Base-by-base conservation (phyloP, 1,140 invertebrate genomes). In the Nasonia giraulti region DNA sequence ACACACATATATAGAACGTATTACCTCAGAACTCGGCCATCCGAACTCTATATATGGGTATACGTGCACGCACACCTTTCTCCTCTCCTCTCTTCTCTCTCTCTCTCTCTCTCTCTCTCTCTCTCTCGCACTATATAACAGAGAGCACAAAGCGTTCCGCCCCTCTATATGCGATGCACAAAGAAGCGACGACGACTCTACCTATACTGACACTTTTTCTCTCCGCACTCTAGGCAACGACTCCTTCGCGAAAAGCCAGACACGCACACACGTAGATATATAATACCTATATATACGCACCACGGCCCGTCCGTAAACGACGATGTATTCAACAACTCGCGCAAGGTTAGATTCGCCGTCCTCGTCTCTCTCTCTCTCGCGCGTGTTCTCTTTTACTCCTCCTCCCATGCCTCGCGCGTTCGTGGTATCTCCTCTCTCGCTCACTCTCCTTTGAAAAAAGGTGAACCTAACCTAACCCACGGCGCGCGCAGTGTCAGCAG, bases 381-480 rank as follows among this genome's bases (percentile, higher is more conserved):
- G 55, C 20, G 55, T n/a, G 55, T 20, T 62, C 55, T 62, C 55
- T 62, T 62, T 62, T 62, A n/a, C 55, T 62, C 55, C 17, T 44
- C 33, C 5, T 5, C 33, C 33, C 33, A 37, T 37, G 33, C 33
- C 33, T 3, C 33, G 33, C 33, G 5, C 33, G 33, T 37, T 37
- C 33, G 33, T 6, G 33, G 33, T 5, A 37, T 55, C 12, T 12
- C 50, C 55, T 62, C 69, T 71, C 69, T 71, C 69, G 7, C 23
- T 62, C 55, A 1, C 55, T 62, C 55, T 62, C 55, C 55, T 62
- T 66, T 79, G 50, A 50, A 66, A 78, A 79, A 55, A 79, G 23
- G 11, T 11, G 10, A 66, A 66, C 77, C 50, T 79, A 79, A 79
- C 77, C 77, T 79, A 79, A 79, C 55, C 55, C 6, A 2, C 5